Percentiles rank a stretch among this genome's conserved stretches.
phyloP scores from a whole-genome alignment of 2,113 vertebrate genomes.

The Phoxinus phoxinus region DNA sequence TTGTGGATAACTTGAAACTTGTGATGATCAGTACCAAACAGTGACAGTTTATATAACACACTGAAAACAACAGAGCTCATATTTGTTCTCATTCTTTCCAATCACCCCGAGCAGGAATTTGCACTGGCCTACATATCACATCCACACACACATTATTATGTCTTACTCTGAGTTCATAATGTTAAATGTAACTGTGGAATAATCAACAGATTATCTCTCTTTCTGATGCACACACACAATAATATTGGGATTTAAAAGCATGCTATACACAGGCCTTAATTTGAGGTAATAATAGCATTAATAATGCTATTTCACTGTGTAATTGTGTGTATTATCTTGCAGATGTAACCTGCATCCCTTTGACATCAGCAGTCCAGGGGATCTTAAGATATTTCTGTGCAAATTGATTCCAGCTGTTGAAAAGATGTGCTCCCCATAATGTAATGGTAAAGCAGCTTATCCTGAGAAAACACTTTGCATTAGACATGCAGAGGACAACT shows the following conservation, averaged over 20 bases:
- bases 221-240: neutral
- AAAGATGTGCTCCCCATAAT: neutral
- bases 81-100: neutral
- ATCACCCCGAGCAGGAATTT: neutral
- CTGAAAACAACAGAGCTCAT: neutral
- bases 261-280: too few species aligned
- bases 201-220: neutral
- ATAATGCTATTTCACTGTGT: neutral
- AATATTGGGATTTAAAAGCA: neutral
- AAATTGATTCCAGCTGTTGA: neutral
- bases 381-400: neutral
- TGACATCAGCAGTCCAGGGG: neutral
- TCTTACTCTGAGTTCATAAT: neutral
- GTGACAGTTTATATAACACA: neutral
- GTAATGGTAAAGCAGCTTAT: neutral
- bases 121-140: slow-evolving; percentile 18
- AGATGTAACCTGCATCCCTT: neutral
- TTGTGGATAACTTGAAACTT: neutral
- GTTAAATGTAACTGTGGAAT: neutral
- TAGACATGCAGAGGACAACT: neutral
- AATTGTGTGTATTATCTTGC: neutral
- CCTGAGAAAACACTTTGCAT: neutral
- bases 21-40: neutral
- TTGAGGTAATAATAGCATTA: neutral
- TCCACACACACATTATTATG: neutral